These are phyloP conservation scores for Sebastes melanostomus DNA, from an alignment of 2,797 vertebrate genomes.

Conservation along the genomic window DNA sequence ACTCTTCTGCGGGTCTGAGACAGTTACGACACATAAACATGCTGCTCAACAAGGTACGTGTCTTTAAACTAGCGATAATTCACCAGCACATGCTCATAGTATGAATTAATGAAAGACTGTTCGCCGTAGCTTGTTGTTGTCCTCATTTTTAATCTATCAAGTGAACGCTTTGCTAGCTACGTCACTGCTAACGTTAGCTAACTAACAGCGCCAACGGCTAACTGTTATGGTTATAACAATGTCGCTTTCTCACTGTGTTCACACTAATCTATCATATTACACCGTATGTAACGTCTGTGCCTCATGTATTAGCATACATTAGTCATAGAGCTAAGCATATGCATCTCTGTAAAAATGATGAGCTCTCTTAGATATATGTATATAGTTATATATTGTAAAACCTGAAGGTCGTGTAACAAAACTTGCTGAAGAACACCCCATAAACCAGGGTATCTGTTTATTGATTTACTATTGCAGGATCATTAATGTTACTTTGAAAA, in stretches of 20 bases:
- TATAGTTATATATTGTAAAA: not conserved
- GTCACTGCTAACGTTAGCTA: not conserved
- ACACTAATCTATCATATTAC: not conserved
- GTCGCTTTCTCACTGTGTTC: not conserved
- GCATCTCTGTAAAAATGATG: not conserved
- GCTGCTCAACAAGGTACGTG: conserved; percentile 77
- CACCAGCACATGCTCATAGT: fast-evolving
- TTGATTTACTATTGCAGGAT: not conserved
- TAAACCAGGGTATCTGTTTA: not conserved
- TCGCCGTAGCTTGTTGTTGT: not conserved
- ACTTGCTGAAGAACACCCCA: not conserved
- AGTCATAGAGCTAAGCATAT: not conserved
- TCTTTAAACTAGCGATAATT: fast-evolving
- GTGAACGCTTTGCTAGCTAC: not conserved
- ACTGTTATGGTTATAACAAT: too few species aligned
- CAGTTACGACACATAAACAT: conserved; percentile 30
- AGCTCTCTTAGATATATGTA: not conserved
- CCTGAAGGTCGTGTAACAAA: not conserved
- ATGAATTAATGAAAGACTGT: fast-evolving
- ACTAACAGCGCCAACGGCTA: not conserved
- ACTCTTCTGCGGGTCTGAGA: fast-evolving
- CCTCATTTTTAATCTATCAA: not conserved
- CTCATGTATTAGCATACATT: not conserved
- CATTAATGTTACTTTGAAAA: not conserved
- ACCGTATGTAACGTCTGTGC: not conserved